phyloP scores from a whole-genome alignment of 2,888 invertebrate genomes.

The Thecocarcelia acutangulata region DNA sequence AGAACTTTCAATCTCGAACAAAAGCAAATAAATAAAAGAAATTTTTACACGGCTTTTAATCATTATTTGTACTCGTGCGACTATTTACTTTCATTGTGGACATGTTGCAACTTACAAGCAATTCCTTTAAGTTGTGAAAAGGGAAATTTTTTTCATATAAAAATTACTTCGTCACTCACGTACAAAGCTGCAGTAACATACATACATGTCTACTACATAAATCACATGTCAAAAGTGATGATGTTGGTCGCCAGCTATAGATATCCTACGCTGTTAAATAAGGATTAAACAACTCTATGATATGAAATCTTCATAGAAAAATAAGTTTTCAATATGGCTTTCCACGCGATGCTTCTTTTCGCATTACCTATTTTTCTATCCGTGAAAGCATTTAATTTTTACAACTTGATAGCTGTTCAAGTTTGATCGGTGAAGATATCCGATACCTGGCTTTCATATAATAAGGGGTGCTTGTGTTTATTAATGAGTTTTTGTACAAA shows the following conservation, averaged over 20 bases:
- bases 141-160: constrained; percentile 50
- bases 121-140: constrained; percentile 51
- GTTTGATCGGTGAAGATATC: too few species aligned
- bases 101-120: constrained; percentile 11
- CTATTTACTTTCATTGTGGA: constrained; percentile 45
- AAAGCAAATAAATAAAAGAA: constrained; percentile 36
- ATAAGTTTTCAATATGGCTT: too few species aligned
- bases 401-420: too few species aligned
- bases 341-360: too few species aligned
- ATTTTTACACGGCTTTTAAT: constrained; percentile 1
- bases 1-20: constrained; percentile 60
- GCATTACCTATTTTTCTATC: too few species aligned
- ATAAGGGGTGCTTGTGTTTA: too few species aligned
- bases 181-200: constrained; percentile 4
- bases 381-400: too few species aligned
- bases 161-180: constrained; percentile 35
- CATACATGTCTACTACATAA: background rate
- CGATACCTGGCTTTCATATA: too few species aligned
- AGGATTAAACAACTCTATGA: too few species aligned
- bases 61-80: constrained; percentile 13
- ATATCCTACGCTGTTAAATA: too few species aligned
- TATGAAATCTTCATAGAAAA: too few species aligned
- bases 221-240: background rate
- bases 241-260: constrained; percentile 1
- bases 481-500: too few species aligned